Evolutionary conservation across 2,797 vertebrate genomes (phyloP).

Genomic region (Tolypeutes matacus): DNA sequence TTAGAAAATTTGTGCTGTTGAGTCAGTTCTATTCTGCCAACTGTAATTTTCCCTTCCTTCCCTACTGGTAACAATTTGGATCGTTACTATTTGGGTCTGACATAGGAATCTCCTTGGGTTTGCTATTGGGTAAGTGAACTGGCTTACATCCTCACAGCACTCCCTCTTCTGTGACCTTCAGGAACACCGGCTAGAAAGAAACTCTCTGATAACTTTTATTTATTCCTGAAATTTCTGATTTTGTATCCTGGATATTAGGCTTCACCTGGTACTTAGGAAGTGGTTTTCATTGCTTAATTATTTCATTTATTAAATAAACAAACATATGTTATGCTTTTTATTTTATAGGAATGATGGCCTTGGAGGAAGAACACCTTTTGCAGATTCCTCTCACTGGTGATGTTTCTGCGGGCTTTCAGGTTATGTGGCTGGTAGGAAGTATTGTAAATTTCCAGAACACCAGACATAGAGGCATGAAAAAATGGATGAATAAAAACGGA

Average conservation of each 20-base stretch:
- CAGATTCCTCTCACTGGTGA: background rate
- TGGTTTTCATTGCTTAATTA: background rate
- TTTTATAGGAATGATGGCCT: constrained; percentile 37
- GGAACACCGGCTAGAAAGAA: background rate
- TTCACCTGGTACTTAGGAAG: background rate
- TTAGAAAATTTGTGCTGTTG: background rate
- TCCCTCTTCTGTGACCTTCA: background rate
- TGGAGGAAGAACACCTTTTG: background rate
- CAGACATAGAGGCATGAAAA: background rate
- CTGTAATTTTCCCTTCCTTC: no score
- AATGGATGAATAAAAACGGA: background rate
- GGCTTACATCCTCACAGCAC: background rate
- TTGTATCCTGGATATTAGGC: background rate
- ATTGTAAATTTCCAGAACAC: background rate
- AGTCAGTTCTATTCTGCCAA: background rate
- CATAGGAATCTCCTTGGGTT: background rate
- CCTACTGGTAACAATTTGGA: background rate
- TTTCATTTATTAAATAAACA: constrained; percentile 16
- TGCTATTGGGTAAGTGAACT: background rate
- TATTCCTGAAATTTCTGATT: constrained; percentile 3
- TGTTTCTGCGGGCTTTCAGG: constrained; percentile 35
- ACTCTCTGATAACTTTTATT: no score
- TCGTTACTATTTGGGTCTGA: background rate
- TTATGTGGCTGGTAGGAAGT: background rate
- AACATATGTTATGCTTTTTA: background rate